Evolutionary conservation across 2,888 invertebrate species (phyloP), one percentile per base, ranked within the genome.

Genomic region (Epirrita christyi): DNA sequence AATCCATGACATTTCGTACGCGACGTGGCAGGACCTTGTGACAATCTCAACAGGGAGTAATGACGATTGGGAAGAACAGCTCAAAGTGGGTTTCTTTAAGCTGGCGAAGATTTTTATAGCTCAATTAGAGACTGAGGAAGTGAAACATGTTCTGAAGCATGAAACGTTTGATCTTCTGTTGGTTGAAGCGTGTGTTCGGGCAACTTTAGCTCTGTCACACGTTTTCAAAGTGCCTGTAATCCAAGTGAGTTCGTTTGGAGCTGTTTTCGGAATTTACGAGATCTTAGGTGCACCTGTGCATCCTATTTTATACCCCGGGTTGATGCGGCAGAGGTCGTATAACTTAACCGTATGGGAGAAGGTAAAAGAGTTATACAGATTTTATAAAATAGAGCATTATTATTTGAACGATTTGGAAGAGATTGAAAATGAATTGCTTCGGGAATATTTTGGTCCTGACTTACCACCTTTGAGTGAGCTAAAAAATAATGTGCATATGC

Each of bases 171-270:
- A 82, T 67, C 55, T 82, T 6, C 47, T 82, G 9, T 34, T 82
- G 2, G 29, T 75, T 7, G 82, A 81, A 69, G 72, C 72, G 3
- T 67, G 64, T 47, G 50, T 66, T 3, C 57, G 49, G 10, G 53
- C 71, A 9, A 55, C 70, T 5, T 54, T 79, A 13, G 66, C 60
- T 2, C 60, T 73, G 1, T 63, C 72, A 0, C 70, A 80, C 38
- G 44, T 75, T 0, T 75, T 68, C 36, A 75, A 78, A 32, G 75
- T 68, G 0, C 80, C 81, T 0, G 68, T 74, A 0, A 73, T 82
- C 21, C 67, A 64, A 38, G 36, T 80, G 0, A 80, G 75, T 58
- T 77, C 80, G 0, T 70, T 80, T 40, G 75, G 75, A 2, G 56
- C 59, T 27, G 42, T 42, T 9, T 27, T 42, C n/a, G 42, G 27